Base-by-base conservation (phyloP, 2,113 vertebrate species). In the Cariama cristata region DNA sequence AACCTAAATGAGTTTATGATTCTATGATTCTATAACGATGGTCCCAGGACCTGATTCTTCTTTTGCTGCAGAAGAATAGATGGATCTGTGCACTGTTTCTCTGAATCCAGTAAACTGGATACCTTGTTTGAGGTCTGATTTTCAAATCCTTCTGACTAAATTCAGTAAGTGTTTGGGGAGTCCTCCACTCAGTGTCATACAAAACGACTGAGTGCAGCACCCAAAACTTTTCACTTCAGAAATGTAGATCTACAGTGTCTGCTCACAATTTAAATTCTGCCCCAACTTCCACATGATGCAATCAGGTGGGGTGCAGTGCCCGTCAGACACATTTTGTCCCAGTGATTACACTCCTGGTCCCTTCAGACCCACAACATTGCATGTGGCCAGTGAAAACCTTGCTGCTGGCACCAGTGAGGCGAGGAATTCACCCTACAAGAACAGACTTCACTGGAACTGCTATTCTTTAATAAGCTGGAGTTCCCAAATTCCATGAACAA, bases 401-500 rank as follows among this genome's bases (percentile, higher is more conserved):
- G 40, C 62, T 69, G 63, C 45, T 42, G 26, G 66, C 11, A 28
- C 33, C 64, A 66, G 6, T 45, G 88, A 49, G 5, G 10, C 26
- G 67, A 88, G 14, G 18, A 66, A 35, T 40, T 68, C 58, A 88
- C 9, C 21, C 40, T 38, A 6, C 1, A 3, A 81, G n/a, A 94
- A 80, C 11, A 80, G 14, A 87, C 30, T 53, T 73, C 81, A 59
- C 12, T 76, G 62, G 6, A 56, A 56, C 62, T 50, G 24, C 59
- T 86, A n/a, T 32, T 63, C 30, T 77, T 58, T 8, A 52, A 71
- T 71, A 92, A 86, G 18, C 44, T 38, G 58, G 22, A 91, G 30
- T 84, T 94, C 87, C 92, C 79, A 86, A 85, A 93, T 72, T 88
- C 94, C 88, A 44, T 90, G 67, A 23, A 82, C 50, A 87, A 58